A percentile compares a stretch with the other conserved stretches of the same genome.
Conservation (phyloP, 2,888 invertebrate species). For the Platycnemis pennipes region DNA sequence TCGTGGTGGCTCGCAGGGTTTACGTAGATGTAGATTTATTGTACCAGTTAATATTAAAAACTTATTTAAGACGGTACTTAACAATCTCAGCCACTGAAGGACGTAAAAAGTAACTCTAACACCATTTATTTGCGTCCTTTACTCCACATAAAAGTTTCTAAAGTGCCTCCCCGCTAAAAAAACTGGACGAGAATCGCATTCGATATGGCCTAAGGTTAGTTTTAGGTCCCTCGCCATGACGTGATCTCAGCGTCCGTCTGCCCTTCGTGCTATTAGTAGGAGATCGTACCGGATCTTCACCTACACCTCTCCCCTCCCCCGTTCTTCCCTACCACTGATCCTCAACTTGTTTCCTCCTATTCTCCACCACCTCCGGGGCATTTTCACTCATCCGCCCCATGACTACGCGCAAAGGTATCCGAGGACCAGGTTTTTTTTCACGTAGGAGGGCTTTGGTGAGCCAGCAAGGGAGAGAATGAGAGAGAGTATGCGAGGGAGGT, state of each 20-base stretch:
- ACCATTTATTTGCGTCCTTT: no score
- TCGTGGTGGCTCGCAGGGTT: no score
- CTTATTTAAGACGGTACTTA: no score
- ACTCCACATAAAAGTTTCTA: no score
- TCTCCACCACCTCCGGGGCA: neutral
- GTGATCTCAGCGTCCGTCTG: neutral
- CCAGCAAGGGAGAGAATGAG: neutral
- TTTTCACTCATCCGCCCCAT: neutral
- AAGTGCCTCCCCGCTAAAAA: no score
- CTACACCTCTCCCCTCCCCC: neutral
- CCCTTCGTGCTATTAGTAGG: neutral
- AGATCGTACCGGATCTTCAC: constrained; percentile 4
- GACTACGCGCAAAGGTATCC: constrained; percentile 12
- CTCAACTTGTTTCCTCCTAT: neutral
- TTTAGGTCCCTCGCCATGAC: neutral
- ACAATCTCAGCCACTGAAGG: no score
- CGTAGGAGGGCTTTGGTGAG: constrained; percentile 1
- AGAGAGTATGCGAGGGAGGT: neutral
- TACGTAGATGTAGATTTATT: no score
- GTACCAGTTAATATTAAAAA: no score
- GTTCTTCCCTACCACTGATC: neutral
- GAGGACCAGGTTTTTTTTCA: neutral
- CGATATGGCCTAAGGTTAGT: no score
- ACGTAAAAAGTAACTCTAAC: no score
- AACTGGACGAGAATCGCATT: no score